phyloP scores from a whole-genome alignment of 2,113 vertebrate genomes.

The Poeciliopsis prolifica region DNA sequence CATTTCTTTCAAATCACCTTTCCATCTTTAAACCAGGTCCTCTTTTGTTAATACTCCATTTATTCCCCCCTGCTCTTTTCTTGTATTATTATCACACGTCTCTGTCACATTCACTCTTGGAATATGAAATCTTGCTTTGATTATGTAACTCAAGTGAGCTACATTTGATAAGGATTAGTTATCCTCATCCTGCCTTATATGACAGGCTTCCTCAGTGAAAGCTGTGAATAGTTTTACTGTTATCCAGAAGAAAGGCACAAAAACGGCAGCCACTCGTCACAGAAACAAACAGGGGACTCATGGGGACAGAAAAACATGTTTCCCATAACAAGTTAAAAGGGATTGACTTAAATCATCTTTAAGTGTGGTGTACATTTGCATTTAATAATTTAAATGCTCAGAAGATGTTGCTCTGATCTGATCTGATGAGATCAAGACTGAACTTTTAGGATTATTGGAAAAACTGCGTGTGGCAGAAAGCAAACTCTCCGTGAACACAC shows the following conservation, averaged over 20 bases:
- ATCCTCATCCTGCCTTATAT: not conserved
- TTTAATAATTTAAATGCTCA: too few species aligned
- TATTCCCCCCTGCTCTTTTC: not conserved
- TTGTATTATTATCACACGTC: not conserved
- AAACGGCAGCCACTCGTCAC: not conserved
- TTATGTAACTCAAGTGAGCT: not conserved
- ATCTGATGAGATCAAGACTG: too few species aligned
- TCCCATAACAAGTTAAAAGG: not conserved
- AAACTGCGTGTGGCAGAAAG: too few species aligned
- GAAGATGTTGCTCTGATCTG: too few species aligned
- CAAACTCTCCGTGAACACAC: too few species aligned
- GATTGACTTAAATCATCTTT: too few species aligned
- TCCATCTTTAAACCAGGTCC: not conserved
- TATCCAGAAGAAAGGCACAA: not conserved
- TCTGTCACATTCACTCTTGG: not conserved
- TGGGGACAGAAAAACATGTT: slow-evolving; percentile 1
- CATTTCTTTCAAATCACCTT: not conserved
- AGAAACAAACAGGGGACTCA: not conserved
- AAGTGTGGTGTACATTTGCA: too few species aligned
- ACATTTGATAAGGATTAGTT: not conserved
- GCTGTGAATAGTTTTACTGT: not conserved
- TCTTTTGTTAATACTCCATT: not conserved
- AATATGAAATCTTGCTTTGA: not conserved
- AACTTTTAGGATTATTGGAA: too few species aligned
- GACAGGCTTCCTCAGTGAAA: not conserved